Conservation (phyloP, 2,113 vertebrate genomes). For the Epinephelus cyanopodus region DNA sequence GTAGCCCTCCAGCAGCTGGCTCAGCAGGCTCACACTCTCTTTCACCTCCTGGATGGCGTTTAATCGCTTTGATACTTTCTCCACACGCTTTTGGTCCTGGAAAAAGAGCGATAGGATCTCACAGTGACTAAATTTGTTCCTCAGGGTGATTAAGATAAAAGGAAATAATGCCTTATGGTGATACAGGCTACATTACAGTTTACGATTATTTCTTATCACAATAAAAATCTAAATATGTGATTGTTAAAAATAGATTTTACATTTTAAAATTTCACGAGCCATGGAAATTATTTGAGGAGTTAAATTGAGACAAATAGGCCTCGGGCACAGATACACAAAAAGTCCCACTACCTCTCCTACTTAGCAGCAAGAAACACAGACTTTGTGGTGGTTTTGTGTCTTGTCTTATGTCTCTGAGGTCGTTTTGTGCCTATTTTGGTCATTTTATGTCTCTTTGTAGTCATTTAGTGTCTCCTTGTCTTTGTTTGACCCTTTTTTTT, state of each 20-base stretch:
- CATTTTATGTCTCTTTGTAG: too few relatives aligned
- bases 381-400: too few relatives aligned
- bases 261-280: not conserved
- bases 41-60: conserved; percentile 97
- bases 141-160: not conserved
- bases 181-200: not conserved
- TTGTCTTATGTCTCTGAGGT: too few relatives aligned
- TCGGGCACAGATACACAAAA: too few relatives aligned
- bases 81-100: conserved; percentile 96
- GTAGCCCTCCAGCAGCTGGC: conserved; percentile 93
- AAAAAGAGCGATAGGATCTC: not conserved
- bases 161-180: too few relatives aligned
- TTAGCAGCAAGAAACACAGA: too few relatives aligned
- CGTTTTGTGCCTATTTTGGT: too few relatives aligned
- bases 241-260: not conserved
- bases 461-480: too few relatives aligned
- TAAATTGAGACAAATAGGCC: too few relatives aligned
- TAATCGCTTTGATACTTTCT: conserved; percentile 97
- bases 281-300: not conserved
- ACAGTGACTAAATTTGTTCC: not conserved
- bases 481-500: too few relatives aligned
- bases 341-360: too few relatives aligned
- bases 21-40: conserved; percentile 93
- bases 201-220: not conserved
- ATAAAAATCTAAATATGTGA: not conserved